Conservation (phyloP, 1,140 invertebrate genomes). For the Aphelinus certus region DNA sequence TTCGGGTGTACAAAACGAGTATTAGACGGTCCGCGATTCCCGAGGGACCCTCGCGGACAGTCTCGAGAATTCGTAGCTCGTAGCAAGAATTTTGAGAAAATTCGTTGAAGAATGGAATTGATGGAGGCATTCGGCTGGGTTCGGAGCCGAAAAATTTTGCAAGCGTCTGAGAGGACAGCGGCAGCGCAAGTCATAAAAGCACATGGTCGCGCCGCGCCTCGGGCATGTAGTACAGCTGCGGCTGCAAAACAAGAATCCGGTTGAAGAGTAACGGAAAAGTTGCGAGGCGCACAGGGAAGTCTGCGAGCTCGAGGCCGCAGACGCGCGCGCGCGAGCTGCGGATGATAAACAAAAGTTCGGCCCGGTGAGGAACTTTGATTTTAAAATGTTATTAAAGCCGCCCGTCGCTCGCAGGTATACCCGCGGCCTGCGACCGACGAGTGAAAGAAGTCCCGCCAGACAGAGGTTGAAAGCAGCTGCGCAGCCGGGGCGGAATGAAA, state of each 20-base stretch:
- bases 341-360: slow-evolving; percentile 57
- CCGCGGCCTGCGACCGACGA: not conserved
- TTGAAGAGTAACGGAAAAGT: slow-evolving; percentile 4
- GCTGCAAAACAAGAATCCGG: not conserved
- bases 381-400: slow-evolving; percentile 58
- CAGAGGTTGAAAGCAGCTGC: not conserved
- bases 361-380: slow-evolving; percentile 54
- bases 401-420: slow-evolving; percentile 7
- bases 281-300: slow-evolving; percentile 9
- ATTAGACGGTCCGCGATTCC: too few relatives aligned
- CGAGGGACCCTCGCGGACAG: too few relatives aligned
- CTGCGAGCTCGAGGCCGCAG: not conserved
- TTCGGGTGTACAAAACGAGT: too few relatives aligned
- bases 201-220: not conserved
- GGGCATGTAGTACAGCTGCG: slow-evolving; percentile 6
- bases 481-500: too few relatives aligned
- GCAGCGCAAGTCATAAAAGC: not conserved
- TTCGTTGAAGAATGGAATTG: too few relatives aligned
- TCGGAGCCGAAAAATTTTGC: too few relatives aligned
- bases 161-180: too few relatives aligned
- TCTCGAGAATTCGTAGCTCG: too few relatives aligned
- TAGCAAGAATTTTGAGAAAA: too few relatives aligned
- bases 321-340: not conserved
- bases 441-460: not conserved
- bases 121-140: too few relatives aligned